Base-by-base conservation (phyloP, 2,113 vertebrate species). In the Eurypyga helias region DNA sequence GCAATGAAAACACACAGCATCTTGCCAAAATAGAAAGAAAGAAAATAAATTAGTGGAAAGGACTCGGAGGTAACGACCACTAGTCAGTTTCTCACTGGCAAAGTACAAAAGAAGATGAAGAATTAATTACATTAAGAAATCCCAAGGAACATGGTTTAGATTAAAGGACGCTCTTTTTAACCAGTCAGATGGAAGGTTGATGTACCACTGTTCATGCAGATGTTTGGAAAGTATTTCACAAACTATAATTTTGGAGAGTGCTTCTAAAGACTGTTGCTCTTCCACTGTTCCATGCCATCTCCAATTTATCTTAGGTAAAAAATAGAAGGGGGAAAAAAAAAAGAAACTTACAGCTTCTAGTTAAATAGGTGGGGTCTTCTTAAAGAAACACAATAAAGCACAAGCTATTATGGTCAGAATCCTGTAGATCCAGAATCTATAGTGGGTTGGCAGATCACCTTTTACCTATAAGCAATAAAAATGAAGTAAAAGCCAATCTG, bases 241-340 rank as follows among this genome's bases (percentile, higher is more conserved):
- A 95, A 91, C 54, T 90, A 62, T 93, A 1, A 60, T 91, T 94
- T 96, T 96, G 75, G 69, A 91, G 72, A 88, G 21, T 90, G 58
- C 62, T 92, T 95, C 88, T 96, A 97, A 95, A 96, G 41, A 48
- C 57, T 91, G 58, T 25, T 96, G 72, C 62, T 91, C 71, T 93
- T 95, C 31, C 80, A 95, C 49, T 81, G 77, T 38, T 87, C 54
- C 66, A 71, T 45, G 69, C 51, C 72, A 85, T 89, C 75, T 93
- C 86, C 61, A 48, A 66, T 96, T 94, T 87, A 72, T 86, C 66
- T 73, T 38, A 75, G 93, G 36, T 29, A 48, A 31, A 90, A 66
- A 48, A 70, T 0, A 89, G 26, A 17, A 17, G 10, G 10, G 16
- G 16, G 16, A 66, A 75, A 94, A 60, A 29, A 17, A 11, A 54